phyloP scores from a whole-genome alignment of 2,113 vertebrate genomes.

The Alouatta palliata region DNA sequence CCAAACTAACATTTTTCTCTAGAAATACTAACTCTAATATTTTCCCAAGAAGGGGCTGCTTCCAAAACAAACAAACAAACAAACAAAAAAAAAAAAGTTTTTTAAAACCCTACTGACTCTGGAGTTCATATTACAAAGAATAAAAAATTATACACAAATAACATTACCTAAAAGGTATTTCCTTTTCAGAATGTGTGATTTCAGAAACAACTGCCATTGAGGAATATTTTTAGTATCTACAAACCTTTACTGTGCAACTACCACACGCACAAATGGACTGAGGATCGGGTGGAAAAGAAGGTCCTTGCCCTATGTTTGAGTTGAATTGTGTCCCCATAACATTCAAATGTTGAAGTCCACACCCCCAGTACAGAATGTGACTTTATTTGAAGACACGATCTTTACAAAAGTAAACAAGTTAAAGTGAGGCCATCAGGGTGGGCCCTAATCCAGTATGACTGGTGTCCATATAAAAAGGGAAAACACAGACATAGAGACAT shows the following conservation, averaged over 20 bases:
- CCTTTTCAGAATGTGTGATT: neutral
- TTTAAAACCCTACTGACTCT: neutral
- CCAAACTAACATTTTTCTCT: slow-evolving; percentile 15
- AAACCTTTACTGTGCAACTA: neutral
- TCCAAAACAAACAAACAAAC: neutral
- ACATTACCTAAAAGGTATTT: neutral
- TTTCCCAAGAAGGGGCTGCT: neutral
- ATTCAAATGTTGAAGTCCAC: neutral
- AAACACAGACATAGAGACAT: neutral
- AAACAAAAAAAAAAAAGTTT: neutral
- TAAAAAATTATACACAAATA: neutral
- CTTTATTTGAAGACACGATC: neutral
- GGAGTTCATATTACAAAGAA: slow-evolving; percentile 2
- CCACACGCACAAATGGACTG: neutral
- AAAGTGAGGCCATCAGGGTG: neutral
- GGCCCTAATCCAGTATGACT: neutral
- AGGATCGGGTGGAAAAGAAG: neutral
- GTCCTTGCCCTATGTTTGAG: neutral
- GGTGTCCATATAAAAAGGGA: neutral
- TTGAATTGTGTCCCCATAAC: neutral
- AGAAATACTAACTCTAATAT: slow-evolving; percentile 14
- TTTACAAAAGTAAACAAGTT: neutral
- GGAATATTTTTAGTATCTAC: too few species aligned
- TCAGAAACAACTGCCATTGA: too few species aligned
- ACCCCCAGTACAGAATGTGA: neutral